Conservation (phyloP, 2,888 invertebrate species). For the Hydropsyche betteni region DNA sequence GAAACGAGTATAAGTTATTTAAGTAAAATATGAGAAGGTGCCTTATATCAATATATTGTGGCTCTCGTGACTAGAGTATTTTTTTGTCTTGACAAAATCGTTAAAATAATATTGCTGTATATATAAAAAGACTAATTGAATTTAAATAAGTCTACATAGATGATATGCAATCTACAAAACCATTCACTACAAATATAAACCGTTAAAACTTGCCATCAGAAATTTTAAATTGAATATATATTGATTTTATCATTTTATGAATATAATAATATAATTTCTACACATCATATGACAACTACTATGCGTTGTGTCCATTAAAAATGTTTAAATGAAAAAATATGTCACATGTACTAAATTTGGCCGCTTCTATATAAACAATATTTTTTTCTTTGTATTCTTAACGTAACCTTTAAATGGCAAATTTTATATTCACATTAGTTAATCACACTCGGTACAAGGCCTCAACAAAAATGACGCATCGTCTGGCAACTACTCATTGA, state of each 20-base stretch:
- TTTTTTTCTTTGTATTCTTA: no score
- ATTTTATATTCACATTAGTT: conserved; percentile 11
- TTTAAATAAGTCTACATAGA: no score
- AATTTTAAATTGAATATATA: no score
- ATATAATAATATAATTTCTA: no score
- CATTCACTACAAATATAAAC: conserved; percentile 1
- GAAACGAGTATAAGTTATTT: conserved; percentile 30
- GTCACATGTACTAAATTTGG: conserved; percentile 7
- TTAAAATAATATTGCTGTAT: conserved; percentile 6
- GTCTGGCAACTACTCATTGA: neutral
- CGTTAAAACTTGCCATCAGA: neutral
- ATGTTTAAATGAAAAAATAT: neutral
- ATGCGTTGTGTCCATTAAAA: no score
- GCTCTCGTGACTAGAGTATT: conserved; percentile 27
- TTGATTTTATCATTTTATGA: no score
- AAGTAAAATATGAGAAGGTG: conserved; percentile 26
- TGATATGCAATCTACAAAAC: neutral
- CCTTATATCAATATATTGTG: conserved; percentile 13
- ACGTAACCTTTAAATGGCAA: neutral
- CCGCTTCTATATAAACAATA: conserved; percentile 8
- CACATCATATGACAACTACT: no score
- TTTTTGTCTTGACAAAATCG: neutral
- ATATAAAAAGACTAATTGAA: neutral
- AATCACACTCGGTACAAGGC: conserved; percentile 30
- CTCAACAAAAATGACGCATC: conserved; percentile 4